phyloP scores from a whole-genome alignment of 2,888 invertebrate species.

The Erebia aethiops region DNA sequence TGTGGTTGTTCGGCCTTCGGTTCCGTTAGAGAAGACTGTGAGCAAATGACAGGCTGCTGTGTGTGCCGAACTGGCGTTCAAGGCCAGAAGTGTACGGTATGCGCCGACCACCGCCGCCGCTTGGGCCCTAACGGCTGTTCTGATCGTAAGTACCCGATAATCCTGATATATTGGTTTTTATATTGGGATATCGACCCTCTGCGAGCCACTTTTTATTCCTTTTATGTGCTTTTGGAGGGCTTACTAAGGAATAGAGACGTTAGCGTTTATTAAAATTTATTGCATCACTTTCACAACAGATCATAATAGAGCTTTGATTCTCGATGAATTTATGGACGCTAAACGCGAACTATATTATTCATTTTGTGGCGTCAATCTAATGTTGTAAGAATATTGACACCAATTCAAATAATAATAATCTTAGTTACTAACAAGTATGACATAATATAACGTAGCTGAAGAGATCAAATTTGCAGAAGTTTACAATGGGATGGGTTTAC shows the following conservation, averaged over 20 bases:
- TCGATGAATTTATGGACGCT: neutral
- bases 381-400: too few relatives aligned
- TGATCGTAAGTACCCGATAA: constrained; percentile 67
- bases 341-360: too few relatives aligned
- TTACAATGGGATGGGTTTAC: too few relatives aligned
- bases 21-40: constrained; percentile 94
- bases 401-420: too few relatives aligned
- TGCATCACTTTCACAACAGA: neutral
- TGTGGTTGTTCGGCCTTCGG: constrained; percentile 95
- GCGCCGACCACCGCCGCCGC: constrained; percentile 89
- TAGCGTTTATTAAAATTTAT: constrained; percentile 34
- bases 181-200: constrained; percentile 33
- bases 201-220: constrained; percentile 32
- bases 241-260: constrained; percentile 27
- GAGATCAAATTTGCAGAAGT: too few relatives aligned
- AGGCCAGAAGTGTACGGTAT: constrained; percentile 94
- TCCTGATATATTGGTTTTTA: constrained; percentile 40
- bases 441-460: too few relatives aligned
- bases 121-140: constrained; percentile 87
- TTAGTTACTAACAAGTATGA: too few relatives aligned
- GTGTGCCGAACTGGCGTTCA: constrained; percentile 92
- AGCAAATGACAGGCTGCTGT: constrained; percentile 96
- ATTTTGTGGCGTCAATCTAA: too few relatives aligned
- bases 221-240: constrained; percentile 24
- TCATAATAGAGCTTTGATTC: neutral